Evolutionary conservation across 2,797 vertebrate species (phyloP).

Genomic region (Poeciliopsis gracilis): DNA sequence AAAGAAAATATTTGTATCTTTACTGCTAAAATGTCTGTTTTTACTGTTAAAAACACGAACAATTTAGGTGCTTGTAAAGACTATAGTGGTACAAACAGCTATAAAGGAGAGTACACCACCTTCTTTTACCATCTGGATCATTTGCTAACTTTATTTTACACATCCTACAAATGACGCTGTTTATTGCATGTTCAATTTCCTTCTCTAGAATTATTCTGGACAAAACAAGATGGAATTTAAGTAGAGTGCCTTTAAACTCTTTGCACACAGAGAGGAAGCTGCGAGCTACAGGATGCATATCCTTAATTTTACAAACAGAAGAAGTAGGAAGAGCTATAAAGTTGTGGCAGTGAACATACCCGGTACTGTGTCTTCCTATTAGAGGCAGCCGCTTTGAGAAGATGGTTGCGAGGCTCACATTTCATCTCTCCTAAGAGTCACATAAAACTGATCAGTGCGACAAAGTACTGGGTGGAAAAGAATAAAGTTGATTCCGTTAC

Average conservation of each 20-base stretch:
- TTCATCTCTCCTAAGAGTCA: slow-evolving; percentile 79
- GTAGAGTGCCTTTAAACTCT: slow-evolving; percentile 32
- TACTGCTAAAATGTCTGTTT: neutral
- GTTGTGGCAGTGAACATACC: slow-evolving; percentile 69
- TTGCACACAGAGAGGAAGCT: slow-evolving; percentile 48
- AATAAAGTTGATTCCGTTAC: neutral
- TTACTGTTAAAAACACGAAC: neutral
- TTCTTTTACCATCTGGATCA: neutral
- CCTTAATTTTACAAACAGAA: slow-evolving; percentile 26
- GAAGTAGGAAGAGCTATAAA: slow-evolving; percentile 5
- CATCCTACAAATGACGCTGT: neutral
- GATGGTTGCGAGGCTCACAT: slow-evolving; percentile 82
- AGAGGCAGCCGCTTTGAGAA: slow-evolving; percentile 81
- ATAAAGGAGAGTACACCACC: neutral
- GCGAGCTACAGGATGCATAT: neutral
- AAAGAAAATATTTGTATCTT: neutral
- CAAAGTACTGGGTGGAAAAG: neutral
- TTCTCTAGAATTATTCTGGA: slow-evolving; percentile 24
- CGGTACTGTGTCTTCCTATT: slow-evolving; percentile 81
- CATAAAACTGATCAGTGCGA: slow-evolving; percentile 28
- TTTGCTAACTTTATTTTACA: neutral
- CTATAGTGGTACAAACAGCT: neutral
- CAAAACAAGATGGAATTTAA: slow-evolving; percentile 18
- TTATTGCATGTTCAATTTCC: neutral
- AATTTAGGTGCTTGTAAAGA: neutral